Percentiles rank a stretch among this genome's conserved stretches.
Conservation (phyloP, 2,113 vertebrate species). For the Callipepla squamata region DNA sequence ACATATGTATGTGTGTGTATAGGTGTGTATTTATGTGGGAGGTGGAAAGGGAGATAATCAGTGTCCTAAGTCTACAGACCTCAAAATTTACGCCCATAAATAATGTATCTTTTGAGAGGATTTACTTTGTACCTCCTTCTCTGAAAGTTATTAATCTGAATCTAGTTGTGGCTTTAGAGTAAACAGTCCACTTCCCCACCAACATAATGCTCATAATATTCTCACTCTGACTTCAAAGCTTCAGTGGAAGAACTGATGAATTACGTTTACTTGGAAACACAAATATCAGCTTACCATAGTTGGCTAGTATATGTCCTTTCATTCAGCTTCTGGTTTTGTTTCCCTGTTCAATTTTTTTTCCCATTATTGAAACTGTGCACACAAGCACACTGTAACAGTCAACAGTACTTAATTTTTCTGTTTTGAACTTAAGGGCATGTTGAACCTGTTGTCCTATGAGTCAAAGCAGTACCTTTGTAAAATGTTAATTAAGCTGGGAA, state of each 20-base stretch:
- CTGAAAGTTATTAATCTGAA: neutral
- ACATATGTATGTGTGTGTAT: neutral
- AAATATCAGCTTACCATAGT: neutral
- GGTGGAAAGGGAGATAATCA: neutral
- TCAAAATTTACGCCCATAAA: neutral
- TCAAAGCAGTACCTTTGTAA: neutral
- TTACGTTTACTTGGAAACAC: conserved; percentile 41
- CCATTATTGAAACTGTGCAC: neutral
- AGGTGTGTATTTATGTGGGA: neutral
- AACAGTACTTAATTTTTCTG: neutral
- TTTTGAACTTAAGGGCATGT: neutral
- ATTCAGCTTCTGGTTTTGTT: conserved; percentile 10
- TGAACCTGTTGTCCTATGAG: neutral
- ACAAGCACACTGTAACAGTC: neutral
- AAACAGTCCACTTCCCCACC: neutral
- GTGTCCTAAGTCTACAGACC: neutral
- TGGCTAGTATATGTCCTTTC: neutral
- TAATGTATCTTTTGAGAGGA: neutral
- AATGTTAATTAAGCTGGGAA: neutral
- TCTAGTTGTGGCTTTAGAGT: neutral
- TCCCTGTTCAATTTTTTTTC: neutral
- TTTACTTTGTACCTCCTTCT: neutral
- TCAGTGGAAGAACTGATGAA: conserved; percentile 10
- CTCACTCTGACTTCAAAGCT: neutral
- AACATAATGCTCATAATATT: neutral